Evolutionary conservation across 2,888 invertebrate genomes (phyloP).

Genomic region (Spilarctia lutea): DNA sequence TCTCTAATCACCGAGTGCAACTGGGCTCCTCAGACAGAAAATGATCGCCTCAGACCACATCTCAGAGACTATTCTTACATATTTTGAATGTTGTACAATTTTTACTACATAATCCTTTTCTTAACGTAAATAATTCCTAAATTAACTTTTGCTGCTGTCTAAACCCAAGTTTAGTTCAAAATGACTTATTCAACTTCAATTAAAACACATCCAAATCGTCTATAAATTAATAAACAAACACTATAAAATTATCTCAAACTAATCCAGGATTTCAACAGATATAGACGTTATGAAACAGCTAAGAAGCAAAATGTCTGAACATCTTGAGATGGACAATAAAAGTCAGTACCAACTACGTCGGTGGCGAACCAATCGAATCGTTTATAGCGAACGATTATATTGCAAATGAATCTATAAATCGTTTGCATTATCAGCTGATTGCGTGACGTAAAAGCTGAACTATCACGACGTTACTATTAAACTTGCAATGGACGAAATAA

Average conservation of each 20-base stretch:
- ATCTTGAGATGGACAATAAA: background rate
- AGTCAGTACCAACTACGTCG: slow-evolving; percentile 3
- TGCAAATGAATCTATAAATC: slow-evolving; percentile 65
- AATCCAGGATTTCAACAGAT: background rate
- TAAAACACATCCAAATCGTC: background rate
- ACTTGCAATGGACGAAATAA: slow-evolving; percentile 45
- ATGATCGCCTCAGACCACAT: background rate
- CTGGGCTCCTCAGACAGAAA: no score
- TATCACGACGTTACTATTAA: slow-evolving; percentile 68
- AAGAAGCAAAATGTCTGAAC: background rate
- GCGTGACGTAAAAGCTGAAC: slow-evolving; percentile 65
- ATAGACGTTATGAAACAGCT: background rate
- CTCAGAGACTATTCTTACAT: background rate
- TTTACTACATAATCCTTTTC: background rate
- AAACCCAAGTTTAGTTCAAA: background rate
- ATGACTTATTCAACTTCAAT: background rate
- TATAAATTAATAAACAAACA: background rate
- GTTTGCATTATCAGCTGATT: slow-evolving; percentile 55
- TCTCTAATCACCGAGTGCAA: no score
- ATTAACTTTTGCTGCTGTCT: no score
- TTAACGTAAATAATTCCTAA: background rate
- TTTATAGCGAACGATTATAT: slow-evolving; percentile 59
- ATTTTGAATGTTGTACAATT: background rate
- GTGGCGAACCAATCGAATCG: slow-evolving; percentile 19
- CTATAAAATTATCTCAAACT: background rate